A percentile compares a stretch with the other conserved stretches of the same genome.
phyloP scores from a whole-genome alignment of 1,140 invertebrate species.

The Mya arenaria region DNA sequence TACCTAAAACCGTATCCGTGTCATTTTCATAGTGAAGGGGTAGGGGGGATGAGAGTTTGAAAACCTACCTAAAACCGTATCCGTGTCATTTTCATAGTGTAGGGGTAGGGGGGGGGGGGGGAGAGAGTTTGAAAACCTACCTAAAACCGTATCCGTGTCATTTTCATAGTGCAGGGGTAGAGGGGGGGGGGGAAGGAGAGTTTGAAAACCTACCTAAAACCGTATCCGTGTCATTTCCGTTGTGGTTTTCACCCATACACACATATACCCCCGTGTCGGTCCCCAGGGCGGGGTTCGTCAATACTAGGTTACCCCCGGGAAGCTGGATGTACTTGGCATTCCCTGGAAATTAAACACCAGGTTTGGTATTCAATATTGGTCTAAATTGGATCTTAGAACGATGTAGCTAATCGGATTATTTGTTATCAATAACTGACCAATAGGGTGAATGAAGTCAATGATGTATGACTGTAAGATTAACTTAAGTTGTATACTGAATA shows the following conservation, averaged over 20 bases:
- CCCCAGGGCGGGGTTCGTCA: not conserved
- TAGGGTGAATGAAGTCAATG: no score
- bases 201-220: constrained; percentile 24
- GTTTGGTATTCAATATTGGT: no score
- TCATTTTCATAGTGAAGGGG: not conserved
- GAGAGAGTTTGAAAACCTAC: not conserved
- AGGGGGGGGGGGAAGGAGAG: not conserved
- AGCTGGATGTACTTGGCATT: constrained; percentile 23
- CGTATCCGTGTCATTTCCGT: constrained; percentile 17
- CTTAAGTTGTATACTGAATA: no score
- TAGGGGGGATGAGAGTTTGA: not conserved
- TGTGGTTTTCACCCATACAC: constrained; percentile 14
- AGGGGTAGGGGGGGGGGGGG: not conserved
- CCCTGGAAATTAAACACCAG: constrained; percentile 18
- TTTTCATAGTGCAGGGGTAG: not conserved
- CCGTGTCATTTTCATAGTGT: not conserved
- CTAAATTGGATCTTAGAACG: no score
- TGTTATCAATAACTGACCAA: no score
- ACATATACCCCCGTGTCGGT: constrained; percentile 39
- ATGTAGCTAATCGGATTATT: no score
- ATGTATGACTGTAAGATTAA: no score
- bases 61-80: not conserved
- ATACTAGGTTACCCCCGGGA: constrained; percentile 27
- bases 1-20: not conserved
- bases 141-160: not conserved